Conservation (phyloP, 2,797 vertebrate genomes). For the Megaceryle alcyon region DNA sequence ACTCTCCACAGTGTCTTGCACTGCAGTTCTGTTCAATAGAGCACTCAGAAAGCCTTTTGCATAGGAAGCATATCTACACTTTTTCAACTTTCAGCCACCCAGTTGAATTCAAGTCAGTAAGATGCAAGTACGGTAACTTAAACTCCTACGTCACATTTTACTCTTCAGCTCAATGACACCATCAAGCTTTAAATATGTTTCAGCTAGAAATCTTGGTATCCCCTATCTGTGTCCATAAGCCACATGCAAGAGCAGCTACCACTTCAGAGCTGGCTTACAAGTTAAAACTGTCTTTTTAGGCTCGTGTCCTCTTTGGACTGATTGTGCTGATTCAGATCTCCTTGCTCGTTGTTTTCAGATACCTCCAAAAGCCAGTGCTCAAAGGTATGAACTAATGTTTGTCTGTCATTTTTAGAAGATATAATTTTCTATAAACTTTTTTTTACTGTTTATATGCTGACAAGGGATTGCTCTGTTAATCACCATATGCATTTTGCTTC, state of each 20-base stretch:
- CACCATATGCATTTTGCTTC: neutral
- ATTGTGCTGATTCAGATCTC: constrained; percentile 83
- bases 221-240: neutral
- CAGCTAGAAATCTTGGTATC: neutral
- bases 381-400: constrained; percentile 81
- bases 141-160: neutral
- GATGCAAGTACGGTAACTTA: neutral
- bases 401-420: neutral
- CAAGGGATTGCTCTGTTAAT: neutral
- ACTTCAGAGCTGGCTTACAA: neutral
- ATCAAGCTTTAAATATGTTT: neutral
- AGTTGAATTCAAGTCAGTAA: neutral
- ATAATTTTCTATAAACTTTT: neutral
- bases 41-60: neutral
- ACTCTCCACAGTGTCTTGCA: neutral
- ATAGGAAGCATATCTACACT: neutral
- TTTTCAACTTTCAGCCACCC: neutral
- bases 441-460: neutral
- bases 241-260: neutral
- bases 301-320: constrained; percentile 82
- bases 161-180: neutral
- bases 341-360: constrained; percentile 86
- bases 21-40: neutral
- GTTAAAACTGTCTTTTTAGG: constrained; percentile 71
- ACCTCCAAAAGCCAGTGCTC: constrained; percentile 76